Base-by-base conservation (phyloP, 2,888 invertebrate species). In the Tillus elongatus region DNA sequence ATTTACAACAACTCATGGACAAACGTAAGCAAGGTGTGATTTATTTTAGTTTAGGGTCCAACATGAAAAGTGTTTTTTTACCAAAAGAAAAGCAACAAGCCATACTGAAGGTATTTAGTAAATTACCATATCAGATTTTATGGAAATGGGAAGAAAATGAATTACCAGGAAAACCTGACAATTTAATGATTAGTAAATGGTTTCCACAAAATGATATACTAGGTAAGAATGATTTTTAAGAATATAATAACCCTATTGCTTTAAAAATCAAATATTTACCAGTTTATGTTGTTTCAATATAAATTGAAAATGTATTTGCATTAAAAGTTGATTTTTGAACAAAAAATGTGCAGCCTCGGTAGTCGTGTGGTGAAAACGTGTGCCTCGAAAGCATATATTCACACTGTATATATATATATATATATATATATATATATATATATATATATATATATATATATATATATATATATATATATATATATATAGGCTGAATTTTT, bases 31-130 rank as follows among this genome's bases (percentile, higher is more conserved):
- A 62, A 4, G 63, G 64, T 0, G 58, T 55, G 3, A 49, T 64
- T 19, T 57, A 51, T 37, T 63, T 64, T 40, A 62, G 61, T 40
- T 45, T 64, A 43, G 64, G 64, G 3, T 58, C 64, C 1, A 55
- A 58, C 36, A 41, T 62, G 9, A 46, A 51, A 39, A 56, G 56
- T 19, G 41, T 42, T 13, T 37, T 50, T 1, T 36, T 64, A 37
- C 52, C 59, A 1, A 40, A 43, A 13, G 45, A 50, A 32, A 52
- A 42, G 26, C 41, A 49, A n/a, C 38, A 49, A 10, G 46, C 43
- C 1, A 49, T 65, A 15, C 11, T 63, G 8, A 46, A 44, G 13
- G 58, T 52, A 2, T 63, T 66, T 35, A 44, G 50, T 0, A 50
- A 53, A 33, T 39, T 65, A 33, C 57, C 57, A 14, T 57, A 61